Evolutionary conservation across 2,888 invertebrate genomes (phyloP), one percentile per base, ranked within the genome.

Genomic region (Diaphora mendica): DNA sequence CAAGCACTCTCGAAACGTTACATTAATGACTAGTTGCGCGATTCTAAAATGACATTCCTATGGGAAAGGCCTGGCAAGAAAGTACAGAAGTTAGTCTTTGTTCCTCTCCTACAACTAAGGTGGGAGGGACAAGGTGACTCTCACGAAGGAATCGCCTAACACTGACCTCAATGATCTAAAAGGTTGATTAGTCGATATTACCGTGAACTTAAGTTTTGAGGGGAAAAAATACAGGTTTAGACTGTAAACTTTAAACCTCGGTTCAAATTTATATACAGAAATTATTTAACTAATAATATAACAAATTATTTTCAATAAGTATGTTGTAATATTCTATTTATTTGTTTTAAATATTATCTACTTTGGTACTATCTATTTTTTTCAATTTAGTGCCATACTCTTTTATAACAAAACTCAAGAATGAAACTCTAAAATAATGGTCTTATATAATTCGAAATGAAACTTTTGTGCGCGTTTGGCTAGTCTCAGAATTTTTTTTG

Each of bases 301-400:
- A 59, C 13, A 59, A 26, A n/a, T 62, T 39, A 39, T 3, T 39
- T 39, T 39, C 8, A 13, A 42, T 65, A 42, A n/a, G 13, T 4
- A 59, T n/a, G 17, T 30, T 8, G 17, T 72, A 67, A 48, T 62
- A 72, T 70, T 74, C 33, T 64, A 73, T 65, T n/a, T 72, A 7
- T 75, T 75, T 73, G 48, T 64, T 20, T 64, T 26, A 70, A 42
- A 30, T 64, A 44, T 20, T 23, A 64, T 68, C 30, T 13, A 72
- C 39, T n/a, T 73, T 77, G 79, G 79, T 83, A 80, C 77, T 80
- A 78, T 64, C 70, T 62, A 30, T 66, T 74, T 69, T n/a, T 68
- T 79, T 30, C 48, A 68, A 44, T 65, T 64, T 70, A 66, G 79
- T 83, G 82, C 81, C 83, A 83, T 83, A 82, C 76, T 78, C 11